Conservation (phyloP, 2,797 vertebrate species). For the Choloepus didactylus region DNA sequence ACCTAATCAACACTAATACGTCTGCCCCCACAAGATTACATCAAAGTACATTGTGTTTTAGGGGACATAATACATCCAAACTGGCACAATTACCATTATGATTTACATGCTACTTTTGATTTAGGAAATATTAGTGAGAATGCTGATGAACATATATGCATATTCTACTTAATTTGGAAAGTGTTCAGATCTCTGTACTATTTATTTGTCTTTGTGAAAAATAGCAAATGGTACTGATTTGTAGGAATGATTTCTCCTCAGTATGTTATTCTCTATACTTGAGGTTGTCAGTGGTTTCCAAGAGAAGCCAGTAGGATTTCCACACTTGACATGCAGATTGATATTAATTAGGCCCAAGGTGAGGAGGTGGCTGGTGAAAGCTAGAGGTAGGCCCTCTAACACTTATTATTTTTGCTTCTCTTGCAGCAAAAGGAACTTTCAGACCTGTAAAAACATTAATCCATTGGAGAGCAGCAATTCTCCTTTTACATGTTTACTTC, state of each 20-base stretch:
- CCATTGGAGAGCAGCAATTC: not conserved
- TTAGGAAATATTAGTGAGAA: slow-evolving; percentile 44
- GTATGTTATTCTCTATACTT: not conserved
- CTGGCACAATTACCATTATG: not conserved
- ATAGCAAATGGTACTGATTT: not conserved
- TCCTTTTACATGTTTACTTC: slow-evolving; percentile 27
- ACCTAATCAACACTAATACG: no score
- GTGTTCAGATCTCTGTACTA: slow-evolving; percentile 1
- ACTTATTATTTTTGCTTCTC: slow-evolving; percentile 44
- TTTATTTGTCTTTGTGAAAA: not conserved
- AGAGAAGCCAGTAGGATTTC: slow-evolving; percentile 59
- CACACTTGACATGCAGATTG: not conserved
- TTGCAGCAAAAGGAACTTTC: not conserved
- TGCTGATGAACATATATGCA: not conserved
- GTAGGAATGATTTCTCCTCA: not conserved
- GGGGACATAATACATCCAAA: no score
- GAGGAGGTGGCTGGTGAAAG: not conserved
- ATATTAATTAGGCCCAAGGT: slow-evolving; percentile 56
- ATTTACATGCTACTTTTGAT: slow-evolving; percentile 6
- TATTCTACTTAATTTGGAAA: slow-evolving; percentile 59
- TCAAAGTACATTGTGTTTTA: no score
- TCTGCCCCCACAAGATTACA: no score
- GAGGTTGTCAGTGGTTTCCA: slow-evolving; percentile 49
- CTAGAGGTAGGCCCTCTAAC: not conserved
- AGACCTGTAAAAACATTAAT: not conserved